Evolutionary conservation across 2,888 invertebrate species (phyloP), one percentile per base, ranked within the genome.

Genomic region (Nomada lathburiana): DNA sequence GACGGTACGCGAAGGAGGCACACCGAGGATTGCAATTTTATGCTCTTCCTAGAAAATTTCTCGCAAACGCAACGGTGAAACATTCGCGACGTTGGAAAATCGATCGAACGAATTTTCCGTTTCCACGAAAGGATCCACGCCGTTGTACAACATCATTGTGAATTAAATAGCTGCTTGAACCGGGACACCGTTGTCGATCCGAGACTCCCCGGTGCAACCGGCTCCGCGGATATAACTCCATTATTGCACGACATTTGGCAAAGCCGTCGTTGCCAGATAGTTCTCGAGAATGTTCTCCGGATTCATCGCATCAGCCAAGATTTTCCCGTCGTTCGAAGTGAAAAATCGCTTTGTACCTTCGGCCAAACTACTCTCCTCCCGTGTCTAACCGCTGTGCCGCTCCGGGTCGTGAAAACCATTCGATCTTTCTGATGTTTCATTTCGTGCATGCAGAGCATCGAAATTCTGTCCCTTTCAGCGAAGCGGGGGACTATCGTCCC

Each of bases 161-260:
- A 87, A 82, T 87, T 86, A 85, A 86, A 83, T 68, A 71, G 76
- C 76, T 71, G 62, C 72, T 83, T 76, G 64, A 52, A 59, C 69
- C 72, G 69, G 76, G 76, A 57, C 68, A 82, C 73, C 76, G 80
- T 84, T 76, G 87, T 77, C 73, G 77, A 84, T 77, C 59, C 20
- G 76, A 80, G 65, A 74, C 63, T 74, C 78, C 18, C 36, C 62
- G 67, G 75, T 59, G 74, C 57, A 65, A 73, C 67, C 42, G 62
- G 69, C 69, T 70, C 64, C 18, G 69, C 71, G 65, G 74, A 83
- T 82, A 83, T 86, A 85, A 86, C 84, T 84, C 84, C 75, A 76
- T 87, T 88, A 88, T 83, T 85, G 77, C 88, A 73, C 86, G 86
- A 76, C 88, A 88, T 88, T 88, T 88, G 88, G 86, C 88, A 86